Percentiles rank a stretch among this genome's conserved stretches.
These are phyloP conservation scores for Ephestia elutella DNA, from an alignment of 1,140 invertebrate species.

Conservation along the genomic window DNA sequence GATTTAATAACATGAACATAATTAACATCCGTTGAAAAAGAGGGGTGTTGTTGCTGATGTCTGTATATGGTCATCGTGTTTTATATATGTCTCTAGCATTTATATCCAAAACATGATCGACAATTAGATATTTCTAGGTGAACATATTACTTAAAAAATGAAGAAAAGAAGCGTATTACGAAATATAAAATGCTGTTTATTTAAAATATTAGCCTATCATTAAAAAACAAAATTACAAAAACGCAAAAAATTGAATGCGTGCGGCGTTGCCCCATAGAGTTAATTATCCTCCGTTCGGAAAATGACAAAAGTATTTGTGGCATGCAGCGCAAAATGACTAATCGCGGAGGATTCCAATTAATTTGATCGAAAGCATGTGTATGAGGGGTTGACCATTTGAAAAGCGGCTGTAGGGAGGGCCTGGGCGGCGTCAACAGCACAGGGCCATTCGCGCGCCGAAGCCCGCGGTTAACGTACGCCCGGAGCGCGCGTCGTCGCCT, in stretches of 20 bases:
- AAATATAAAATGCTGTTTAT: too few species aligned
- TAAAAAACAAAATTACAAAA: too few species aligned
- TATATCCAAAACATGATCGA: too few species aligned
- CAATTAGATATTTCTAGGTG: too few species aligned
- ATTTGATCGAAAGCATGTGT: conserved; percentile 7
- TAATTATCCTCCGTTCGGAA: background rate
- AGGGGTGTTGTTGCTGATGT: too few species aligned
- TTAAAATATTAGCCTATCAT: too few species aligned
- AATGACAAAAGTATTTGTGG: background rate
- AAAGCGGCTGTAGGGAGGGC: conserved; percentile 15
- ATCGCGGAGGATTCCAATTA: conserved; percentile 4
- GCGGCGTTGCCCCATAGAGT: too few species aligned
- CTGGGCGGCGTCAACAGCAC: conserved; percentile 6
- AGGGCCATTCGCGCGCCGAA: background rate
- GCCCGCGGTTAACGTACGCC: background rate
- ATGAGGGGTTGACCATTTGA: conserved; percentile 9
- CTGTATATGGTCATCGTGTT: too few species aligned
- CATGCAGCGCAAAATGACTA: background rate
- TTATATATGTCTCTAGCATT: too few species aligned
- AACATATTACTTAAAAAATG: too few species aligned
- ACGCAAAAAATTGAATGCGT: too few species aligned
- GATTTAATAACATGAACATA: background rate
- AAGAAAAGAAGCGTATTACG: too few species aligned
- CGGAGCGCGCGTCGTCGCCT: background rate
- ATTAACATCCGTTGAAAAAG: background rate